phyloP scores from a whole-genome alignment of 1,140 invertebrate genomes.

The Delia radicum region DNA sequence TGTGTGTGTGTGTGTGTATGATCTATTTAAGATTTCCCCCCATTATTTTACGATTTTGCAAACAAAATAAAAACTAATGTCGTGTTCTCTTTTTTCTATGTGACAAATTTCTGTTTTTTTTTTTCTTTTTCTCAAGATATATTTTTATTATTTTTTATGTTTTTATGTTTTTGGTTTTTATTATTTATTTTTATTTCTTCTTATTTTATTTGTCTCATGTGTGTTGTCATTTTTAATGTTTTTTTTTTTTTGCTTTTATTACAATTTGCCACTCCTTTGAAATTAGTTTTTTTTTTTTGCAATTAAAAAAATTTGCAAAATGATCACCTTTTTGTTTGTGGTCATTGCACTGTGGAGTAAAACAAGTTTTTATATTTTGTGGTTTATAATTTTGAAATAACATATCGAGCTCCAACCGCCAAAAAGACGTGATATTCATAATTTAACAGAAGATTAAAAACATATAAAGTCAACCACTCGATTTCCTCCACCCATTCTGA shows the following conservation, averaged over 20 bases:
- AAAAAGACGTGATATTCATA: too few relatives aligned
- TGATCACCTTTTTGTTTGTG: constrained; percentile 7
- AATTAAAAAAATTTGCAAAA: neutral
- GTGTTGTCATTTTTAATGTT: neutral
- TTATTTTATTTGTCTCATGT: neutral
- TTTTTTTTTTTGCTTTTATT: constrained; percentile 16
- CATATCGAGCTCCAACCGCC: too few relatives aligned
- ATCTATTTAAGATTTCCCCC: constrained; percentile 3
- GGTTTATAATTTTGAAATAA: neutral
- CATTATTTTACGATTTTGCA: neutral
- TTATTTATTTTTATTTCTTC: constrained; percentile 12
- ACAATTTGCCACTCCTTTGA: constrained; percentile 19
- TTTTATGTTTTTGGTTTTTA: neutral
- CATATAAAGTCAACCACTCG: too few relatives aligned
- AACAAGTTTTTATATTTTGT: neutral
- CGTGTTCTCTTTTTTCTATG: constrained; percentile 7
- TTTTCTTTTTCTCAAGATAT: neutral
- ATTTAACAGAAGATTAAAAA: too few relatives aligned
- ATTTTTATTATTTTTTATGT: constrained; percentile 5
- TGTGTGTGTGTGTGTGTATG: neutral
- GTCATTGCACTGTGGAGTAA: constrained; percentile 2
- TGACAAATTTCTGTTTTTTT: neutral
- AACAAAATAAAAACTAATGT: neutral
- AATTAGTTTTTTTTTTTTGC: neutral
- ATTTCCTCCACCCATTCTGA: too few relatives aligned